Evolutionary conservation across 2,888 invertebrate genomes (phyloP).

Genomic region (Didymodactylos carnosus): DNA sequence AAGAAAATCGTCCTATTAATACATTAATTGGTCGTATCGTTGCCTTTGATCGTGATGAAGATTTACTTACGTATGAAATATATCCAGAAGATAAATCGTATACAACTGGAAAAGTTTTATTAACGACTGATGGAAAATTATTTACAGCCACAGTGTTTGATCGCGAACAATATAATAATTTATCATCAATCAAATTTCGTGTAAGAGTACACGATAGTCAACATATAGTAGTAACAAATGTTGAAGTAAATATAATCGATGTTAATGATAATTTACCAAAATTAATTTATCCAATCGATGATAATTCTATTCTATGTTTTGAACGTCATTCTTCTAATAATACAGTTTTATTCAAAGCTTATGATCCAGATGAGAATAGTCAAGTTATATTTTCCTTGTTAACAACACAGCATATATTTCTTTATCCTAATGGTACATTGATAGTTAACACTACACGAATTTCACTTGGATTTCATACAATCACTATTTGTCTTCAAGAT

Average conservation of each 20-base stretch:
- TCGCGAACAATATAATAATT: not conserved
- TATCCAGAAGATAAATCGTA: not conserved
- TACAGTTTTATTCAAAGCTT: not conserved
- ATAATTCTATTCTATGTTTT: not conserved
- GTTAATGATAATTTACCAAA: not conserved
- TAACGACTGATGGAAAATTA: not conserved
- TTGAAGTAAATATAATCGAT: not conserved
- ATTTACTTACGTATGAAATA: not conserved
- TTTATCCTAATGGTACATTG: not conserved
- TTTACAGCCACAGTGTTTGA: not conserved
- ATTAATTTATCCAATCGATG: not conserved
- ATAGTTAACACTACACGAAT: not conserved
- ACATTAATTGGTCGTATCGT: conserved; percentile 4
- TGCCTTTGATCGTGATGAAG: not conserved
- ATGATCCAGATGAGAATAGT: not conserved
- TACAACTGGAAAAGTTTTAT: not conserved
- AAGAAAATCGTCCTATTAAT: not conserved
- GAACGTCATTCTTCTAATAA: not conserved
- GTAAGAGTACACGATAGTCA: not conserved
- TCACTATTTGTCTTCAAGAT: not conserved
- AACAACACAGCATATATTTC: not conserved
- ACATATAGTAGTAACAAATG: not conserved
- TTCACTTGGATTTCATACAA: not conserved
- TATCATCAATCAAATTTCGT: not conserved
- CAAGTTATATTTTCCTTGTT: not conserved